Evolutionary conservation across 2,888 invertebrate species (phyloP).

Genomic region (Xestoiulus laeticollis): DNA sequence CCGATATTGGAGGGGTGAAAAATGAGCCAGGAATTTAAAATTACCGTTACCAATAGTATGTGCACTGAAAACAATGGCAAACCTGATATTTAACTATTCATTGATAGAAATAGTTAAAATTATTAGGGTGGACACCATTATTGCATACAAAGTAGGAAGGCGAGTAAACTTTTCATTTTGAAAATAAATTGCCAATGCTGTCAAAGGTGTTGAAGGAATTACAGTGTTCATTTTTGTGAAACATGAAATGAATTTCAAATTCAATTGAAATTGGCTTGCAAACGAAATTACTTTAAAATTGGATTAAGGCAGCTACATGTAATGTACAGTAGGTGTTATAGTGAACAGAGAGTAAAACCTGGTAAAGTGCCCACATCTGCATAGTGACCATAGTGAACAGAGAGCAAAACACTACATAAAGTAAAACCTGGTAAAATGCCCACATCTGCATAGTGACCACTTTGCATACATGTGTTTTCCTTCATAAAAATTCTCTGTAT

Average conservation of each 20-base stretch:
- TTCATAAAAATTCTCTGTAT: no score
- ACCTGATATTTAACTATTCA: constrained; percentile 21
- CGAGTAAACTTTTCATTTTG: not conserved
- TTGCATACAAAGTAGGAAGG: not conserved
- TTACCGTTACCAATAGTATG: not conserved
- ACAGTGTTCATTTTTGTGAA: not conserved
- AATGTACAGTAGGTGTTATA: no score
- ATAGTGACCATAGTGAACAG: no score
- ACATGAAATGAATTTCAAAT: not conserved
- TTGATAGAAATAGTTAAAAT: not conserved
- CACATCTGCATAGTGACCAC: no score
- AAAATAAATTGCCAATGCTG: not conserved
- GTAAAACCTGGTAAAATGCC: no score
- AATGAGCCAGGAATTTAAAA: not conserved
- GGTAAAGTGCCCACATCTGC: no score
- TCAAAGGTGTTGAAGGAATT: constrained; percentile 8
- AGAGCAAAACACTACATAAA: no score
- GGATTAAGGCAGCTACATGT: no score
- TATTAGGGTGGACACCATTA: not conserved
- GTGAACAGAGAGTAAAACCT: no score
- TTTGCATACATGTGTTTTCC: no score
- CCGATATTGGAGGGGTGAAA: not conserved
- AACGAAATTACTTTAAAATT: no score
- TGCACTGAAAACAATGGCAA: not conserved
- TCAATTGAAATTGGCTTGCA: not conserved